Base-by-base conservation (phyloP, 1,140 invertebrate genomes). In the Melanaphis sacchari region DNA sequence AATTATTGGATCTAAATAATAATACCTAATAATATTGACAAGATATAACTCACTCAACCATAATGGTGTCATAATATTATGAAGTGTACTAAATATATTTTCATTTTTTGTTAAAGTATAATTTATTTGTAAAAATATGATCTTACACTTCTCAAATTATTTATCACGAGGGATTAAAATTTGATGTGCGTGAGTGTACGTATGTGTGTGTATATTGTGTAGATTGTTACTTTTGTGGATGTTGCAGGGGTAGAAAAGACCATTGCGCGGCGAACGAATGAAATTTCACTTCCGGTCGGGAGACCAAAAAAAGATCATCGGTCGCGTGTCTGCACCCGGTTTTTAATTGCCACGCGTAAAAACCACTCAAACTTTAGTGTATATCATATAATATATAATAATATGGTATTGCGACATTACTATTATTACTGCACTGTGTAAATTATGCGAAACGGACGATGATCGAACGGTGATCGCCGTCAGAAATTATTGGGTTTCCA, bases 301-400 rank as follows among this genome's bases (percentile, higher is more conserved):
- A 31, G n/a, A 54, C 49, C 18, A 36, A 52, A 59, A 59, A 59
- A 40, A 41, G 38, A 82, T 38, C n/a, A 40, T 36, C 52, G 89
- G 89, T 90, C 89, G 52, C 89, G 89, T 90, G 89, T 59, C 52
- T 31, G 46, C n/a, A 0, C 21, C 31, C 52, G 46, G n/a, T 90
- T 90, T 89, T 90, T 90, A 90, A 90, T 90, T 90, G 89, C n/a
- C 31, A 22, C 82, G 40, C 89, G 5, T 76, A 41, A 90, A 90
- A 90, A 90, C 89, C 89, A 52, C 5, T n/a, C 31, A 76, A n/a
- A 76, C 59, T 2, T 5, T n/a, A 76, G 31, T 76, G 59, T 18
- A 1, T n/a, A n/a, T 66, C n/a, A n/a, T n/a, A 18, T n/a, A n/a
- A n/a, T n/a, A n/a, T n/a, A 76, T 76, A 6, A 76, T 15, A 76